Percentiles rank a stretch among this genome's conserved stretches.
phyloP scores from a whole-genome alignment of 1,140 invertebrate genomes.

The Acromyrmex charruanus region DNA sequence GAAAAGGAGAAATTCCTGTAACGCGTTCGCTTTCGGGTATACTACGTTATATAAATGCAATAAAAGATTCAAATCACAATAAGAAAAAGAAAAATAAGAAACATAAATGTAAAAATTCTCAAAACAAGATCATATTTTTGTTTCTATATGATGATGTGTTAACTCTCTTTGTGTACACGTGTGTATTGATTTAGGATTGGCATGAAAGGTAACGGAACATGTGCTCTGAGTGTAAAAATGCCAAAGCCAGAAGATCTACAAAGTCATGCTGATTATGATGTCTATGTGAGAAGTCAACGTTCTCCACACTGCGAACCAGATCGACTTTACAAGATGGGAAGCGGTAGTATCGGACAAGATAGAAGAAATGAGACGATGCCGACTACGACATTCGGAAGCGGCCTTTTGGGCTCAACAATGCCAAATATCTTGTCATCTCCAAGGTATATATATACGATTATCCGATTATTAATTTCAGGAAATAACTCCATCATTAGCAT shows the following conservation, averaged over 20 bases:
- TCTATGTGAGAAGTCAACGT: slow-evolving; percentile 85
- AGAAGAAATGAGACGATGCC: slow-evolving; percentile 40
- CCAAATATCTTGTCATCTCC: slow-evolving; percentile 39
- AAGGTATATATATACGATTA: slow-evolving; percentile 18
- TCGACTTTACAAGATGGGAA: slow-evolving; percentile 48
- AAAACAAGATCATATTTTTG: not conserved
- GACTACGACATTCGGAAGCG: slow-evolving; percentile 28
- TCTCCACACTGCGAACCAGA: slow-evolving; percentile 74
- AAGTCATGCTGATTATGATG: slow-evolving; percentile 88
- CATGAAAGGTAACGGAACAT: slow-evolving; percentile 89
- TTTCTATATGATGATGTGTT: not conserved
- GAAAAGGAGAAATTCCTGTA: slow-evolving; percentile 75
- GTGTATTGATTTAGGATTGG: slow-evolving; percentile 86
- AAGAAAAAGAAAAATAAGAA: not conserved
- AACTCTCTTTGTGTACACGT: not conserved
- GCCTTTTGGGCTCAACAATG: slow-evolving; percentile 33
- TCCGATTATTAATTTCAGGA: slow-evolving; percentile 35
- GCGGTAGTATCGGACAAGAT: not conserved
- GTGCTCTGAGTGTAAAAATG: slow-evolving; percentile 86
- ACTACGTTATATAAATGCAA: not conserved
- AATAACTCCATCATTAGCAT: slow-evolving; percentile 27
- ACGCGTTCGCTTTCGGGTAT: slow-evolving; percentile 83
- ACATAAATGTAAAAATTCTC: not conserved
- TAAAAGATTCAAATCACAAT: not conserved
- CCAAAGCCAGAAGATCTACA: slow-evolving; percentile 82